phyloP scores from a whole-genome alignment of 2,113 vertebrate species.

The Argyrosomus japonicus region DNA sequence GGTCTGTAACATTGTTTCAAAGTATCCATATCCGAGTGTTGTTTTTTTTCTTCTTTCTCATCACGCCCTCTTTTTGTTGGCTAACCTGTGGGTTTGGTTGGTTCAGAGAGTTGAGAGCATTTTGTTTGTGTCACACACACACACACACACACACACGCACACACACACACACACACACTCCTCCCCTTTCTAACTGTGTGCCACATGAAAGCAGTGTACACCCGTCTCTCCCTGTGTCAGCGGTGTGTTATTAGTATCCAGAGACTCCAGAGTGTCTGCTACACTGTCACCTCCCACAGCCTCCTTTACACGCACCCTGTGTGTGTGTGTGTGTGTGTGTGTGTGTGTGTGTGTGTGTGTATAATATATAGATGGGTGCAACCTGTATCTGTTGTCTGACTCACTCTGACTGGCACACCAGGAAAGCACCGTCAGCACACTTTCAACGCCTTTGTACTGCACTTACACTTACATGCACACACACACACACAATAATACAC shows the following conservation, averaged over 20 bases:
- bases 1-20: conserved; percentile 7
- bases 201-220: conserved; percentile 75
- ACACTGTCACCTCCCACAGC: conserved; percentile 82
- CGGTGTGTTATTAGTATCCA: conserved; percentile 87
- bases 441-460: conserved; percentile 4
- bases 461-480: background rate
- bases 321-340: conserved; percentile 19
- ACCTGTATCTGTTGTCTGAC: conserved; percentile 69
- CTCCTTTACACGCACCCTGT: conserved; percentile 81
- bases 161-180: conserved; percentile 38
- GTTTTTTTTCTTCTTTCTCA: background rate
- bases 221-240: conserved; percentile 75
- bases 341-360: conserved; percentile 27
- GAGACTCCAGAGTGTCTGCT: conserved; percentile 91
- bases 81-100: conserved; percentile 58
- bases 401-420: conserved; percentile 42
- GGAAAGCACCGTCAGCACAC: conserved; percentile 55
- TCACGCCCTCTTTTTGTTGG: conserved; percentile 32
- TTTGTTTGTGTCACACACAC: conserved; percentile 48
- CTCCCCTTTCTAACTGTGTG: conserved; percentile 59
- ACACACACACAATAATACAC: conserved; percentile 26
- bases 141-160: conserved; percentile 27
- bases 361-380: conserved; percentile 62
- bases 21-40: background rate
- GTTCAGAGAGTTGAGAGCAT: conserved; percentile 34